Evolutionary conservation across 2,888 invertebrate species (phyloP).

Genomic region (Steinernema hermaphroditum): DNA sequence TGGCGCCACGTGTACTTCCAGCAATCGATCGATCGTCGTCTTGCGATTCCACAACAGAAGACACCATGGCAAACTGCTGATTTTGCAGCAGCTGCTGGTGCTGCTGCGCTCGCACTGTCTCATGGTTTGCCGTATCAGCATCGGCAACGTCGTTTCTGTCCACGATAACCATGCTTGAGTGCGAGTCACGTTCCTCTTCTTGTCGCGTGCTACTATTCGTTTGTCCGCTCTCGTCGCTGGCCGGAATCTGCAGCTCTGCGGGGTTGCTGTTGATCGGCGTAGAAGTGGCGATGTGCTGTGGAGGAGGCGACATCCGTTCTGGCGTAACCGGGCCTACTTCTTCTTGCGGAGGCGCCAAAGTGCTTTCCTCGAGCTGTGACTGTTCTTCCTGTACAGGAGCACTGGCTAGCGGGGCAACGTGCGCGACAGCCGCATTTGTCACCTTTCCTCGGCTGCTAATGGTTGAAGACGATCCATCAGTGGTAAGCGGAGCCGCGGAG

Average conservation of each 20-base stretch:
- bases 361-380: not conserved
- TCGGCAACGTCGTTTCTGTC: constrained; percentile 7
- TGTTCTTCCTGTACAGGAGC: not conserved
- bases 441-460: not conserved
- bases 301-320: not conserved
- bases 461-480: not conserved
- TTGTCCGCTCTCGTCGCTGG: constrained; percentile 14
- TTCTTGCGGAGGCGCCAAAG: not conserved
- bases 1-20: not conserved
- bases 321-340: not conserved
- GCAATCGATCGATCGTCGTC: not conserved
- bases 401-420: not conserved
- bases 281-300: not conserved
- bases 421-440: not conserved
- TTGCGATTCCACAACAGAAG: not conserved
- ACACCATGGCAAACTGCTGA: not conserved
- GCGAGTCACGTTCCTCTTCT: constrained; percentile 11
- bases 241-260: not conserved
- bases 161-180: constrained; percentile 10
- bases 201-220: not conserved
- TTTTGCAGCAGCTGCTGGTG: not conserved
- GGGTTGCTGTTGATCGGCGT: not conserved
- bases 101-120: not conserved
- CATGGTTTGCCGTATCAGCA: not conserved
- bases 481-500: not conserved